A percentile compares a stretch with the other conserved stretches of the same genome.
phyloP scores from a whole-genome alignment of 2,888 invertebrate species.

The Geotrupes spiniger region DNA sequence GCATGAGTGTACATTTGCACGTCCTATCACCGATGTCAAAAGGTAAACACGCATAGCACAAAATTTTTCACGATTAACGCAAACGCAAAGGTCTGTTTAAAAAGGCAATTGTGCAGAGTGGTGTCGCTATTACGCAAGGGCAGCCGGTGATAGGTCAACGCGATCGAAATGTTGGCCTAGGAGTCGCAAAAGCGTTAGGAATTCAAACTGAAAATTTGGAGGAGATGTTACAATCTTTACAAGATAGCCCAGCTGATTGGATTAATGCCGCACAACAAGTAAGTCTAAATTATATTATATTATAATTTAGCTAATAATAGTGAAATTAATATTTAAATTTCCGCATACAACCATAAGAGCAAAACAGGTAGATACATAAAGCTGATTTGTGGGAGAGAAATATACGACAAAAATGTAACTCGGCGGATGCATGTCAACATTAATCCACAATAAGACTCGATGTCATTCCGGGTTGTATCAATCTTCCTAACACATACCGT shows the following conservation, averaged over 20 bases:
- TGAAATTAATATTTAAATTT: too few species aligned
- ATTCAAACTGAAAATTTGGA: constrained; percentile 9
- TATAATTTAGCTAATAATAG: too few species aligned
- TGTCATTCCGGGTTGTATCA: too few species aligned
- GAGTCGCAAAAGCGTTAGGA: constrained; percentile 20
- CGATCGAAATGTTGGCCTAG: constrained; percentile 19
- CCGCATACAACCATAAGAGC: too few species aligned
- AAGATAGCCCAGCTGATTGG: constrained; percentile 10
- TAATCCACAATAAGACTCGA: too few species aligned
- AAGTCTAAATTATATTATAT: too few species aligned
- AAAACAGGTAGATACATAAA: too few species aligned
- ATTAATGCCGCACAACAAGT: neutral
- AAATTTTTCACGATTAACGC: neutral
- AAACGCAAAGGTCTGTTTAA: constrained; percentile 10
- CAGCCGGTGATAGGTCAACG: too few species aligned
- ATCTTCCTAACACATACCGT: too few species aligned
- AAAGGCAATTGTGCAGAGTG: constrained; percentile 19
- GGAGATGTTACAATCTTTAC: constrained; percentile 19
- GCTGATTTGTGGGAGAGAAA: too few species aligned
- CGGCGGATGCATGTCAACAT: too few species aligned
- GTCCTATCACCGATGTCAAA: constrained; percentile 43
- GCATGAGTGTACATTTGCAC: constrained; percentile 45
- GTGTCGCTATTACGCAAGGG: constrained; percentile 9
- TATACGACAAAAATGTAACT: too few species aligned
- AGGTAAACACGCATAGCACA: constrained; percentile 30